Base-by-base conservation (phyloP, 2,797 vertebrate species). In the Xenopus petersii region DNA sequence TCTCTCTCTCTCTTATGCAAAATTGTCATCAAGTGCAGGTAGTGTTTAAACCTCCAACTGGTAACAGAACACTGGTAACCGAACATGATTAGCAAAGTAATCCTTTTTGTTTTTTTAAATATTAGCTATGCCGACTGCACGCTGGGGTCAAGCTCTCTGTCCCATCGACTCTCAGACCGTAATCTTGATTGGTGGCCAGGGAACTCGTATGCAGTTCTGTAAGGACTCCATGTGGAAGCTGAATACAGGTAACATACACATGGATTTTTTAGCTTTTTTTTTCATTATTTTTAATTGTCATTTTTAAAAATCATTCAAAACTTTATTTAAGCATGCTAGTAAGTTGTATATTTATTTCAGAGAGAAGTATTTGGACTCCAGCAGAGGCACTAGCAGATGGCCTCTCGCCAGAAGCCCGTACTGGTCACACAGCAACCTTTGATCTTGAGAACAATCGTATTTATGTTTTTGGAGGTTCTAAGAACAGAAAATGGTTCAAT, bases 151-250 rank as follows among this genome's bases (percentile, higher is more conserved):
- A 78, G 89, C 87, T 5, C 77, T 92, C 12, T 93, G 90, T 79
- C 87, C 88, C 64, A 87, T 92, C 30, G 89, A 93, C 51, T 73
- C 87, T 67, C 88, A 92, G 81, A 93, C 92, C 3, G 90, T 88
- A 11, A 91, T 93, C 80, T 85, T 92, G 64, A 91, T 92, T 21
- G 91, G 92, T 81, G 90, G 92, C 5, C 91, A 93, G 84, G 91
- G 91, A 42, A 24, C 30, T 49, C 69, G 33, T 8, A 69, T 89
- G 90, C 91, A 92, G 72, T 93, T 93, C 85, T 93, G 92, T 83
- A 94, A 93, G 81, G 93, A 94, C 47, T 91, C 93, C n/a, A 91
- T 94, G 86, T 94, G 93, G 93, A 94, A 93, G 82, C 87, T 94
- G 51, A 91, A 92, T 82, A 92, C 89, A 76, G 92, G 93, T 94